Percentiles rank a stretch among this genome's conserved stretches.
Evolutionary conservation across 2,113 vertebrate genomes (phyloP).

Genomic region (Uria lomvia): DNA sequence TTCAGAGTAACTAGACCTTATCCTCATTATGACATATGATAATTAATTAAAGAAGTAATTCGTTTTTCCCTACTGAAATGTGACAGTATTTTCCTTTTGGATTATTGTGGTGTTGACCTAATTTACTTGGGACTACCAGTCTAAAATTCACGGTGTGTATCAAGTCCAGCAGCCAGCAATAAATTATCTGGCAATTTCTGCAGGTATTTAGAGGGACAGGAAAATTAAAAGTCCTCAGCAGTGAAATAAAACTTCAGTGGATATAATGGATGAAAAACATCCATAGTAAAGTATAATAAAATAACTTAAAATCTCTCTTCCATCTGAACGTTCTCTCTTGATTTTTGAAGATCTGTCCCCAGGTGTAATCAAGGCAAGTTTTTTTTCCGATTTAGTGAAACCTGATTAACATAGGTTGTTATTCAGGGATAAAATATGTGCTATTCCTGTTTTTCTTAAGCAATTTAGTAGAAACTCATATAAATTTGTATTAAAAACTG

Average conservation of each 20-base stretch:
- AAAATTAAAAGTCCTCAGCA: not conserved
- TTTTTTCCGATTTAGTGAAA: not conserved
- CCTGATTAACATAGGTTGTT: not conserved
- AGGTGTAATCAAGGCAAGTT: not conserved
- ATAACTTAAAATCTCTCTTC: not conserved
- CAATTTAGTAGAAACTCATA: not conserved
- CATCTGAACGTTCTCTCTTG: not conserved
- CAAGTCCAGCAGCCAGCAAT: not conserved
- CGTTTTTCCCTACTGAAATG: not conserved
- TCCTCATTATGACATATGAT: not conserved
- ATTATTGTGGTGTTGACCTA: not conserved
- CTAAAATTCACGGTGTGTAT: not conserved
- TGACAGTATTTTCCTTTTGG: not conserved
- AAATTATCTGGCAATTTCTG: not conserved
- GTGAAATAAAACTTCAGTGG: not conserved
- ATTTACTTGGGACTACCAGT: not conserved
- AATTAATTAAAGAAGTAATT: not conserved
- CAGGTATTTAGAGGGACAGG: not conserved
- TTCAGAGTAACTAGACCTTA: not conserved
- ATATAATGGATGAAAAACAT: not conserved
- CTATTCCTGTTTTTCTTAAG: not conserved
- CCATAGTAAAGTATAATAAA: not conserved
- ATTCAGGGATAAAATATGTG: not conserved
- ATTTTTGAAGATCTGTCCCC: not conserved
- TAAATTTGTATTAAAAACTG: not conserved